These are phyloP conservation scores for Dromius quadrimaculatus DNA, from an alignment of 2,888 invertebrate genomes.

Conservation along the genomic window DNA sequence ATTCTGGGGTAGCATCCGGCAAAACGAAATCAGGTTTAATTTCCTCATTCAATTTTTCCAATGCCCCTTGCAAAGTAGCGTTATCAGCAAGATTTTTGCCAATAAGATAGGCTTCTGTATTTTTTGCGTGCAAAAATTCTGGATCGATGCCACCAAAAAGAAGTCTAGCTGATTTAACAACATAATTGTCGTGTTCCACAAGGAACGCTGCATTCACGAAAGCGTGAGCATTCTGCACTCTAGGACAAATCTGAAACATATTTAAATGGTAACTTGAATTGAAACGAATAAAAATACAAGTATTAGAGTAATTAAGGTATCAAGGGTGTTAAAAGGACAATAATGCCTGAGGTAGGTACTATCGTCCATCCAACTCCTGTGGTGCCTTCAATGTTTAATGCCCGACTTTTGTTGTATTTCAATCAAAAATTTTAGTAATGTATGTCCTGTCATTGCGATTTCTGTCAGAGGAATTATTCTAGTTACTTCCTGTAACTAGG, in stretches of 20 bases:
- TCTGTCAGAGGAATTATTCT: too few species aligned
- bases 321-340: too few species aligned
- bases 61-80: constrained; percentile 65
- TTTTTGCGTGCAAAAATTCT: constrained; percentile 67
- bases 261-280: too few species aligned
- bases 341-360: too few species aligned
- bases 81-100: constrained; percentile 66
- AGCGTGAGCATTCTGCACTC: constrained; percentile 81
- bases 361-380: too few species aligned
- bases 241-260: constrained; percentile 61
- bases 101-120: constrained; percentile 67
- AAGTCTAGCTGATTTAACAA: constrained; percentile 69
- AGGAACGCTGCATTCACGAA: constrained; percentile 81
- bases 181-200: constrained; percentile 69
- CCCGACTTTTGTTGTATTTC: too few species aligned
- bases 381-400: too few species aligned
- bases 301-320: too few species aligned
- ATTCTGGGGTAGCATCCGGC: constrained; percentile 76
- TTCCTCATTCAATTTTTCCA: constrained; percentile 70
- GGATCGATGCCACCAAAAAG: constrained; percentile 76
- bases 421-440: too few species aligned
- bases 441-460: too few species aligned
- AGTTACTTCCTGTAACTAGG: too few species aligned
- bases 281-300: too few species aligned
- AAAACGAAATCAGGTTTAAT: constrained; percentile 72